Evolutionary conservation across 2,113 vertebrate species (phyloP), one percentile per base, ranked within the genome.

Genomic region (Synchiropus splendidus): DNA sequence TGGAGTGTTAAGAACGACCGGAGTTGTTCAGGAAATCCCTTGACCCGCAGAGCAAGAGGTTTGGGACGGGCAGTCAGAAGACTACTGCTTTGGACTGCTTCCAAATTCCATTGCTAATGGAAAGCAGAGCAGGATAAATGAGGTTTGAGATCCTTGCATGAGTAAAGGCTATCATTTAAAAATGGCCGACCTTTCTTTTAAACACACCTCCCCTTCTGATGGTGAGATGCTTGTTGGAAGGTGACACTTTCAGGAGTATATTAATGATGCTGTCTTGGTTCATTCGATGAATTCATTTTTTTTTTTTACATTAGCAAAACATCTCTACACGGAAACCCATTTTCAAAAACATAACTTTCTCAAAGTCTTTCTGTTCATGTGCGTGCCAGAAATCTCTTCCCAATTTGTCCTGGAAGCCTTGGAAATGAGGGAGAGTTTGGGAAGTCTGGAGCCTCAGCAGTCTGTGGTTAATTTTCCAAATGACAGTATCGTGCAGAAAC

Each of bases 401-500:
- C 9, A 12, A 15, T 50, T 39, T 17, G 1, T 45, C 35, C 35
- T 6, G 32, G 61, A 36, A 10, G 1, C 10, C 49, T 17, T 51
- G 8, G 31, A 34, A 48, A 27, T 27, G 43, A 49, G 27, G 10
- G 18, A 55, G 46, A 45, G 37, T 11, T 27, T 1, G 11, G 44
- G 2, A 56, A 53, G 55, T 42, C 48, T 49, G 54, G 48, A 61
- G 70, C 60, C 73, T 59, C 65, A 63, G 53, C 59, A 67, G 60
- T 50, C 49, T 18, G 62, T 10, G 46, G 49, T 45, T 39, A 46
- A 52, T 51, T 61, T 46, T 58, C 27, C 66, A 59, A 64, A 68
- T 68, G 45, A 50, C 41, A 42, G 58, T 54, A 46, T 30, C 9
- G 21, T 9, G 43, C 40, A 14, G 17, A 2, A 60, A 53, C 18